Base-by-base conservation (phyloP, 1,140 invertebrate genomes). In the Armadillidium nasatum region DNA sequence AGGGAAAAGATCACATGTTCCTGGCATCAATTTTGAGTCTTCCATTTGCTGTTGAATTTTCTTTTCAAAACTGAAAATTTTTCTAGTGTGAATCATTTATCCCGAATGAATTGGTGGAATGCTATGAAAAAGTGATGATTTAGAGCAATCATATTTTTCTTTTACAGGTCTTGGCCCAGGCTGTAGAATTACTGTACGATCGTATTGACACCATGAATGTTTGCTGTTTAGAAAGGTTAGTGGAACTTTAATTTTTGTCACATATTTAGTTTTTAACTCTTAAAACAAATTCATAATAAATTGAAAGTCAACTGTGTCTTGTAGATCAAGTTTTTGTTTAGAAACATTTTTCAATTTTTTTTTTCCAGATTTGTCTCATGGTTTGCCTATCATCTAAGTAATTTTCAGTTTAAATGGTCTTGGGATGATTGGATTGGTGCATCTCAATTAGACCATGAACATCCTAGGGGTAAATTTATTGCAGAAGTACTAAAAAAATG, bases 321-420 rank as follows among this genome's bases (percentile, higher is more conserved):
- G n/a, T 6, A 33, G 33, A 33, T 33, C 33, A 3, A 6, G 1
- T 33, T 33, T 33, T 33, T 33, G 6, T 33, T 33, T 33, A 33
- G 1, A 3, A 3, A 3, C 2, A 1, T 33, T 33, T 33, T 33
- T 2, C 1, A 60, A 15, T 60, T 15, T 60, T 76, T 15, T 70
- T 76, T 70, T 78, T 83, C 4, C 75, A 90, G 90, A 81, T 97
- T 99, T 85, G 93, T 94, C 3, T 92, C 90, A 83, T 99, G 97
- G 97, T 99, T 99, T 87, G 90, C 94, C 0, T 99, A 99, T 84
- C 97, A 99, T 87, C 88, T 99, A 84, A 99, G 96, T 84, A 99
- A 99, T 86, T 99, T 99, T 83, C 96, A 99, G 85, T 99, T 97
- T 83, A 90, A 95, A 72, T 99, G 97, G 97, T 95, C 93, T 2